Evolutionary conservation across 2,797 vertebrate genomes (phyloP), one percentile per base, ranked within the genome.

Genomic region (Sebastolobus altivelis): DNA sequence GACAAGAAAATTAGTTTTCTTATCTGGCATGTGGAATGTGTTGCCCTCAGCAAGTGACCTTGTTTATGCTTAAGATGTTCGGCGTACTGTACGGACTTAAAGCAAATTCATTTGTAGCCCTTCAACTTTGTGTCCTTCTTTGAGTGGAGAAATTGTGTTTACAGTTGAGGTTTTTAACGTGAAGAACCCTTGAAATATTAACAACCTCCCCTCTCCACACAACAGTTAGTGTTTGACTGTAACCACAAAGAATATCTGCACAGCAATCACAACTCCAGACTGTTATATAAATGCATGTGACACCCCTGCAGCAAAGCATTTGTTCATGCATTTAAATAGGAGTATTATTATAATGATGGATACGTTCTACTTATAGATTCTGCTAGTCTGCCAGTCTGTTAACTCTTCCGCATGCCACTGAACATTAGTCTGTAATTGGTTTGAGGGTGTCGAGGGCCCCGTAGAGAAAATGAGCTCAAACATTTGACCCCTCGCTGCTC

Each of bases 241-340:
- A 79, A 81, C 43, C 58, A 63, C 46, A 9, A 81, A 65, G 40
- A 58, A 79, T 81, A 87, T 87, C 86, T 79, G 73, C 81, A 20
- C 68, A 56, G 73, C 81, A 27, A 83, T 91, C 77, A 49, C 22
- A 81, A 37, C 73, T 67, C 2, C 0, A 49, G 55, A 55, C 73
- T 72, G 37, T 77, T 67, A 27, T 85, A 72, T 69, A 75, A 87
- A 91, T 85, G 67, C 93, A 93, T 90, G 88, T 83, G 65, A 89
- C 91, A 91, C 89, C 91, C 94, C 90, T 91, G 92, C 93, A 95
- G 95, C 94, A 96, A 96, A 95, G 95, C 94, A 95, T 96, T 96
- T 96, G 95, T 96, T 96, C 95, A 97, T 98, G 97, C 97, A 98
- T 98, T 97, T 98, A 97, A 98, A 98, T 97, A 96, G 95, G 95